phyloP scores from a whole-genome alignment of 2,888 invertebrate genomes.

The Pollenia labialis region DNA sequence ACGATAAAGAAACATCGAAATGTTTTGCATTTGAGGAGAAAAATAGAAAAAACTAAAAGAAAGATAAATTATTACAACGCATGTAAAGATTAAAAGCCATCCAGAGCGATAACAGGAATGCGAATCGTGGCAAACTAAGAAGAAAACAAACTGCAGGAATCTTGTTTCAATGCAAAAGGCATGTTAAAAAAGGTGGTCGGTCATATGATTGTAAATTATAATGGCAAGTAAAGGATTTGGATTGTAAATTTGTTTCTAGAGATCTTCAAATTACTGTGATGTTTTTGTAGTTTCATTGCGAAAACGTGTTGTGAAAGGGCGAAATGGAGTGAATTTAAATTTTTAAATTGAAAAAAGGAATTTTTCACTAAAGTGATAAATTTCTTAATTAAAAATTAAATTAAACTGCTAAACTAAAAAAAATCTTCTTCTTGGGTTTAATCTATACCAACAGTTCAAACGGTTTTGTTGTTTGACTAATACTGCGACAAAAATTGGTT shows the following conservation, averaged over 20 bases:
- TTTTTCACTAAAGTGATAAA: too few species aligned
- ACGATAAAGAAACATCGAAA: constrained; percentile 14
- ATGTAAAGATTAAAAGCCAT: constrained; percentile 65
- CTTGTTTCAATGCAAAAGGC: neutral
- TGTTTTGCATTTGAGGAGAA: constrained; percentile 46
- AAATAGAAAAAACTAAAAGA: constrained; percentile 15
- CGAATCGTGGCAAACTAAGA: constrained; percentile 6
- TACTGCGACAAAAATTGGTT: too few species aligned
- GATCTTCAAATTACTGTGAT: too few species aligned
- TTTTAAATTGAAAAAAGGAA: too few species aligned
- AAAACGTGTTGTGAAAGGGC: too few species aligned
- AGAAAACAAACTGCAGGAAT: neutral
- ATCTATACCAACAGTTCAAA: too few species aligned
- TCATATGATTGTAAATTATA: neutral
- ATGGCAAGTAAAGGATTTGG: neutral
- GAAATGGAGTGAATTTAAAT: too few species aligned
- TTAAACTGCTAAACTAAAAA: too few species aligned
- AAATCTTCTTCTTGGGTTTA: too few species aligned
- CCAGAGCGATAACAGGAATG: constrained; percentile 30
- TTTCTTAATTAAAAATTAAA: too few species aligned
- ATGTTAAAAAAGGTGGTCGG: neutral
- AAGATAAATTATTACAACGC: constrained; percentile 68
- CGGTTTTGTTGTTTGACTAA: too few species aligned
- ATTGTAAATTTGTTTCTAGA: neutral
- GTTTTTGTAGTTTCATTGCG: too few species aligned